These are phyloP conservation scores for Mixornis gularis DNA, from an alignment of 2,113 vertebrate species.

Conservation along the genomic window DNA sequence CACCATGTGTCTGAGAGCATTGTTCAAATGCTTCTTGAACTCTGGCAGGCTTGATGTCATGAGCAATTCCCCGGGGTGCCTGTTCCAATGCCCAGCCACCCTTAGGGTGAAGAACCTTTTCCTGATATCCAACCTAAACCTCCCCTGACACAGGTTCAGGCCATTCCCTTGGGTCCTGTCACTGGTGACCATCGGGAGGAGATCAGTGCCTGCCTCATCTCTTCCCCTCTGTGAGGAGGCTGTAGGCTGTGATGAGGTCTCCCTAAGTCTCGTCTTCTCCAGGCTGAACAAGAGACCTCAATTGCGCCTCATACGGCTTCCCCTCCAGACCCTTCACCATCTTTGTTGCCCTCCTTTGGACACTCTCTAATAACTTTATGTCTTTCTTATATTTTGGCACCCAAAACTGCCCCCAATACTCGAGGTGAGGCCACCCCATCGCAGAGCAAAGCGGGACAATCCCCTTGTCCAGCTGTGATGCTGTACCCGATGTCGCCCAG, in stretches of 20 bases:
- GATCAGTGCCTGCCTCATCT: background rate
- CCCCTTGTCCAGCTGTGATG: accelerated
- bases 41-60: background rate
- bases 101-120: background rate
- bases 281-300: background rate
- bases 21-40: background rate
- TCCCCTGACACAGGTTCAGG: background rate
- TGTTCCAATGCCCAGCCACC: background rate
- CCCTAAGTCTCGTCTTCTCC: background rate
- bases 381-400: background rate
- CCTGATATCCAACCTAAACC: background rate
- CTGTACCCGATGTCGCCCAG: background rate
- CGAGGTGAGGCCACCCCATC: accelerated
- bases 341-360: background rate
- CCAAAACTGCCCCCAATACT: background rate
- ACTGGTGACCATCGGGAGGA: background rate
- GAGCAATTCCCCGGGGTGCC: background rate
- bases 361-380: background rate
- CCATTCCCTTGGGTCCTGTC: background rate
- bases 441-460: background rate
- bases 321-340: background rate
- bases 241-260: background rate
- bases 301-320: accelerated
- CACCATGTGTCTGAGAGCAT: background rate
- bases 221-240: background rate